A percentile compares a stretch with the other conserved stretches of the same genome.
Conservation (phyloP, 2,113 vertebrate genomes). For the Boulengeromyrus knoepffleri region DNA sequence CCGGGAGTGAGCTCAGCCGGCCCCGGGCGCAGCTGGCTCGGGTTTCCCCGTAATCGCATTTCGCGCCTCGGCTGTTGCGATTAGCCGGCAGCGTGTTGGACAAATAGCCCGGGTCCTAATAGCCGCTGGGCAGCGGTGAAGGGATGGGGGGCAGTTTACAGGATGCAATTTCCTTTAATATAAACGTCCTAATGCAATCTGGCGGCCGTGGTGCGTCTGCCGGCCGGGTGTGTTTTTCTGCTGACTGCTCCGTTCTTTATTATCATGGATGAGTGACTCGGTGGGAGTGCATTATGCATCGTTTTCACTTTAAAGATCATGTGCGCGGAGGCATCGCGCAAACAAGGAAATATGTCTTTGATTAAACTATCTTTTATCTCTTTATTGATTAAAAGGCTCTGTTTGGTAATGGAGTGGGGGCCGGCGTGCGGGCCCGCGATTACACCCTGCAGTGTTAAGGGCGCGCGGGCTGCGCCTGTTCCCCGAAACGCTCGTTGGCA, state of each 20-base stretch:
- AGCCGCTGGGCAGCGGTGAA: constrained; percentile 54
- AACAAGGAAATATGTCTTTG: constrained; percentile 61
- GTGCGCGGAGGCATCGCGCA: constrained; percentile 48
- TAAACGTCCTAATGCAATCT: constrained; percentile 88
- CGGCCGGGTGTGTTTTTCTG: constrained; percentile 61
- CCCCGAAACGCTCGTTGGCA: neutral
- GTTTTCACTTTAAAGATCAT: constrained; percentile 61
- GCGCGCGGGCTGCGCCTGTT: neutral
- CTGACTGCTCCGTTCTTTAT: constrained; percentile 67
- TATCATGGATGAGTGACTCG: constrained; percentile 53
- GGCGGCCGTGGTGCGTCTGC: constrained; percentile 72
- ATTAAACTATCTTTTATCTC: constrained; percentile 70
- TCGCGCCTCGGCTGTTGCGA: constrained; percentile 65
- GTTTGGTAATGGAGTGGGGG: constrained; percentile 58
- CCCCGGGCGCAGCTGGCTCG: constrained; percentile 53
- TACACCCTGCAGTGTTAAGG: neutral
- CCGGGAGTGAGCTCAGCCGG: constrained; percentile 47
- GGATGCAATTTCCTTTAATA: constrained; percentile 88
- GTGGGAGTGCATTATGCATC: constrained; percentile 51
- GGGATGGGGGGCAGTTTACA: constrained; percentile 70
- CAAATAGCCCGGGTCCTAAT: constrained; percentile 77
- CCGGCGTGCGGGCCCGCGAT: neutral
- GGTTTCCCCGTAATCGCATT: constrained; percentile 86
- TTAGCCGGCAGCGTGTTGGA: constrained; percentile 78
- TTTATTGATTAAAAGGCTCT: constrained; percentile 71